phyloP scores from a whole-genome alignment of 2,888 invertebrate species.

The Caradrina clavipalpis region DNA sequence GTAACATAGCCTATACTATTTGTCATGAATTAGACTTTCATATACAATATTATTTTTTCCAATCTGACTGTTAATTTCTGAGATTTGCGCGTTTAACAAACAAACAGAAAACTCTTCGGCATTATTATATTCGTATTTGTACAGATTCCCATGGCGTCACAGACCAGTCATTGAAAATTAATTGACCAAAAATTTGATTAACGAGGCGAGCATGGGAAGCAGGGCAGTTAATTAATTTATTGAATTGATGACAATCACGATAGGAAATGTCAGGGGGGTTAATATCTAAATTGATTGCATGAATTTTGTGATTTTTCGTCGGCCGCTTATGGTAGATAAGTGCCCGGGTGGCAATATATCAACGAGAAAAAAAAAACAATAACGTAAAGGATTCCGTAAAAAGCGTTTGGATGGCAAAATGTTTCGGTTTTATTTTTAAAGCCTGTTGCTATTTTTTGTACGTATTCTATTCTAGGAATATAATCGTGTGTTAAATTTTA shows the following conservation, averaged over 20 bases:
- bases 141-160: too few species aligned
- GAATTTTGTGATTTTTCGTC: neutral
- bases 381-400: neutral
- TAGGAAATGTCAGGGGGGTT: neutral
- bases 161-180: conserved; percentile 20
- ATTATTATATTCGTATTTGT: too few species aligned
- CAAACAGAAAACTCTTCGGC: too few species aligned
- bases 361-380: neutral
- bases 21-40: too few species aligned
- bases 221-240: conserved; percentile 27
- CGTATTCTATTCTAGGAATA: neutral
- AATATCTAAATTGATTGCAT: conserved; percentile 6
- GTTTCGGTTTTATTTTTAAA: neutral
- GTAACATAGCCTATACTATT: too few species aligned
- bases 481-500: neutral
- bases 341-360: neutral
- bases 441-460: neutral
- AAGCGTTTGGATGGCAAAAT: neutral
- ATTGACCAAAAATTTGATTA: conserved; percentile 17
- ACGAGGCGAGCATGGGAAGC: neutral
- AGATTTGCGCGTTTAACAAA: too few species aligned
- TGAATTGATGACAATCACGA: conserved; percentile 4
- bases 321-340: neutral
- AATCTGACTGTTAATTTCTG: too few species aligned
- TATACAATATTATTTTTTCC: too few species aligned